phyloP scores from a whole-genome alignment of 2,797 vertebrate genomes.

The Arrhamphus sclerolepis region DNA sequence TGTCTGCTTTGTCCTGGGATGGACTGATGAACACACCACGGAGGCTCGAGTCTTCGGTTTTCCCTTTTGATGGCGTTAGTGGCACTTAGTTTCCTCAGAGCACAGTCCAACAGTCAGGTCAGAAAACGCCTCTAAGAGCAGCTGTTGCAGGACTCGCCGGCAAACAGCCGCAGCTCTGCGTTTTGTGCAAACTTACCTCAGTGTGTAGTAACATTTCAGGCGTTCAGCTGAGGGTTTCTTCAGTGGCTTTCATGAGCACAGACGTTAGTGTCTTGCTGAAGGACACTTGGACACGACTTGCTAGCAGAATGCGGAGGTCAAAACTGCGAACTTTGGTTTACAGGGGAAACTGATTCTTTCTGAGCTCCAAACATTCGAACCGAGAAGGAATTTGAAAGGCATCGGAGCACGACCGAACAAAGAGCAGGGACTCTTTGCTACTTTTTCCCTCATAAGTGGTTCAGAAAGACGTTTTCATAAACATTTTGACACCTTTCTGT shows the following conservation, averaged over 20 bases:
- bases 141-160: slow-evolving; percentile 1
- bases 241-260: slow-evolving; percentile 1
- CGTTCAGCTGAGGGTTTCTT: slow-evolving; percentile 6
- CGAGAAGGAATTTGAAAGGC: slow-evolving; percentile 15
- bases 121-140: background rate
- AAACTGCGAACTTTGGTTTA: slow-evolving; percentile 38
- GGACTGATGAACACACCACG: slow-evolving; percentile 12
- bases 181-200: slow-evolving; percentile 26
- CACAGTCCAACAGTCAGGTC: background rate
- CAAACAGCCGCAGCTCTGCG: slow-evolving; percentile 11
- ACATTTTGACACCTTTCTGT: slow-evolving; percentile 10
- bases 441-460: slow-evolving; percentile 47
- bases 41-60: slow-evolving; percentile 11
- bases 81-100: slow-evolving; percentile 9
- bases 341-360: background rate
- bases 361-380: slow-evolving; percentile 4
- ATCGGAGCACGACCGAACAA: slow-evolving; percentile 24
- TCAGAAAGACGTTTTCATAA: slow-evolving; percentile 17
- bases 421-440: slow-evolving; percentile 31
- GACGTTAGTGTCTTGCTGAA: slow-evolving; percentile 35
- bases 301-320: slow-evolving; percentile 11
- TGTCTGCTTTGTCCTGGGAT: slow-evolving; percentile 1
- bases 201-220: slow-evolving; percentile 19
- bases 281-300: slow-evolving; percentile 56
- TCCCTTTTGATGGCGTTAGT: slow-evolving; percentile 11